Evolutionary conservation across 2,888 invertebrate genomes (phyloP).

Genomic region (Epistrophe eligans): DNA sequence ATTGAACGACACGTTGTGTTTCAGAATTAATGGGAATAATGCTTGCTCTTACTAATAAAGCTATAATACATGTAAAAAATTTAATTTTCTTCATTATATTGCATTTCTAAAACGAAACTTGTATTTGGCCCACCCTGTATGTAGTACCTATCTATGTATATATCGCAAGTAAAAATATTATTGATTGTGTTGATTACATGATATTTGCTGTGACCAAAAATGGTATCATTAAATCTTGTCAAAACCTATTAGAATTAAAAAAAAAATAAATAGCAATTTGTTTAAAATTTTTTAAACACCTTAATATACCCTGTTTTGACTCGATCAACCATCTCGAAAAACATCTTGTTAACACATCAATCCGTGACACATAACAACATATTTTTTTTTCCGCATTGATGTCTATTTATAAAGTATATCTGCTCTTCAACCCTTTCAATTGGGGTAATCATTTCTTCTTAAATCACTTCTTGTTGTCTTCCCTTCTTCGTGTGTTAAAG

Average conservation of each 20-base stretch:
- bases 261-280: background rate
- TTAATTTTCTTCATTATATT: no score
- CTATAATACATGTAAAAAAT: no score
- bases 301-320: background rate
- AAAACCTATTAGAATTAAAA: background rate
- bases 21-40: no score
- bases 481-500: background rate
- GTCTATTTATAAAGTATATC: conserved; percentile 58
- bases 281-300: background rate
- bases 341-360: conserved; percentile 74
- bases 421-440: conserved; percentile 82
- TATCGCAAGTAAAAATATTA: no score
- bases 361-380: conserved; percentile 64
- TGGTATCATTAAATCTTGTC: background rate
- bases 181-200: no score
- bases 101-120: no score
- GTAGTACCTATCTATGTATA: no score
- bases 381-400: conserved; percentile 42
- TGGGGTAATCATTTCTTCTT: conserved; percentile 69
- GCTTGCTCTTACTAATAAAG: no score
- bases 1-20: no score
- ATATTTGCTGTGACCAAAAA: no score
- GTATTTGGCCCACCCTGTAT: no score
- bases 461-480: conserved; percentile 65
- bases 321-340: conserved; percentile 43